These are phyloP conservation scores for Pseudopipra pipra DNA, from an alignment of 2,113 vertebrate genomes.

Conservation along the genomic window DNA sequence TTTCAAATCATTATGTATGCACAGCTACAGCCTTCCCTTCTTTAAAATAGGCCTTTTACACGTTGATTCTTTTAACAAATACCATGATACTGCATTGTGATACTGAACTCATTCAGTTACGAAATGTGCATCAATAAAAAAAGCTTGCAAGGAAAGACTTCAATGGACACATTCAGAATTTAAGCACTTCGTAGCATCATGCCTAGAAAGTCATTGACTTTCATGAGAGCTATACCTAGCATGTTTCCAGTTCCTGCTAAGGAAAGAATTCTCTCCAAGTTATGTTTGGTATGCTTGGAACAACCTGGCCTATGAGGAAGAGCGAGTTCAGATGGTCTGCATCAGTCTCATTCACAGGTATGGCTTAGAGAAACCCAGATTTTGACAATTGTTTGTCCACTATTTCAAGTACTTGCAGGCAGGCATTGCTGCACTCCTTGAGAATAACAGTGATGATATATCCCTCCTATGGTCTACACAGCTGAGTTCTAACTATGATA, in stretches of 20 bases:
- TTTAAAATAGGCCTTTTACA: neutral
- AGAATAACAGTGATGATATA: neutral
- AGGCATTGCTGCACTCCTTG: neutral
- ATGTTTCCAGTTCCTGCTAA: neutral
- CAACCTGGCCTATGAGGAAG: neutral
- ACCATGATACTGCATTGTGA: neutral
- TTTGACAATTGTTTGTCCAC: neutral
- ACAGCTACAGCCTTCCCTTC: neutral
- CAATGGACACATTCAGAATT: neutral
- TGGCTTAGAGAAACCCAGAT: neutral
- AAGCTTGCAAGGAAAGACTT: neutral
- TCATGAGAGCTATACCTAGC: neutral
- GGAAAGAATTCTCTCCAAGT: neutral
- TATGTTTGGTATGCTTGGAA: neutral
- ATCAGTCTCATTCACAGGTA: neutral
- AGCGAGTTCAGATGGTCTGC: neutral
- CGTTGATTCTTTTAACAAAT: neutral
- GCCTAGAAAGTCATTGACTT: neutral
- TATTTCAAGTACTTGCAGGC: neutral
- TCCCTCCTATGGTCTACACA: neutral
- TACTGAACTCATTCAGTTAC: neutral
- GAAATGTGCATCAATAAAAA: neutral
- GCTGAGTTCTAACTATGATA: neutral
- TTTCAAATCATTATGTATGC: neutral
- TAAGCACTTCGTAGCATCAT: neutral